phyloP scores from a whole-genome alignment of 2,888 invertebrate genomes.

The Sinhomidia bicolor region DNA sequence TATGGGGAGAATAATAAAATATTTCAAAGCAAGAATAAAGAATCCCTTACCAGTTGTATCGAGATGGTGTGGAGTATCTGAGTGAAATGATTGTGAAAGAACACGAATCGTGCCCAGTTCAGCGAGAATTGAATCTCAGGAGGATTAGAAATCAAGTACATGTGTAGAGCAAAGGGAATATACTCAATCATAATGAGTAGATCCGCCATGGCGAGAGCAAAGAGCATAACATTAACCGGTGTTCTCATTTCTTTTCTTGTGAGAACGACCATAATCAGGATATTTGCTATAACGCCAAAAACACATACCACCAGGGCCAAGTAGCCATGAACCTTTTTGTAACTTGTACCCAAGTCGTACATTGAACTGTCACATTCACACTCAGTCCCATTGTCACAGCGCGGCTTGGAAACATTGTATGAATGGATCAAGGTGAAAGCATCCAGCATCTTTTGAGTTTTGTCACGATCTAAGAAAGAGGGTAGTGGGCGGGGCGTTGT shows the following conservation, averaged over 20 bases:
- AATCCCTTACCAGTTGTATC: conserved; percentile 85
- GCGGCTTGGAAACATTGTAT: conserved; percentile 42
- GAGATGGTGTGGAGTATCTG: conserved; percentile 91
- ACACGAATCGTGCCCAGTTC: conserved; percentile 88
- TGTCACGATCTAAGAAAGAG: neutral
- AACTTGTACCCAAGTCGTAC: conserved; percentile 82
- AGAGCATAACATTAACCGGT: conserved; percentile 89
- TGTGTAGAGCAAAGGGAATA: conserved; percentile 88
- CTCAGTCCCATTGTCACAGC: conserved; percentile 41
- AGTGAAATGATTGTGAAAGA: conserved; percentile 91
- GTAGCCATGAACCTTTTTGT: conserved; percentile 89
- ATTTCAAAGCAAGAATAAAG: neutral
- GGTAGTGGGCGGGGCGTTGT: conserved; percentile 57
- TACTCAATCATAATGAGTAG: conserved; percentile 95
- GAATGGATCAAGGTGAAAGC: conserved; percentile 37
- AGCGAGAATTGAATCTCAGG: conserved; percentile 85
- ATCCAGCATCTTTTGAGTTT: conserved; percentile 11
- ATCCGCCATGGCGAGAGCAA: conserved; percentile 86
- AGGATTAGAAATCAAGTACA: conserved; percentile 83
- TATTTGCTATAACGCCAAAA: conserved; percentile 93
- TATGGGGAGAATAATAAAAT: neutral
- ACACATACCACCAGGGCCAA: conserved; percentile 91
- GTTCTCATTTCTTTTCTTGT: conserved; percentile 91
- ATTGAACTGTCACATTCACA: conserved; percentile 54
- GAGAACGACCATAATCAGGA: conserved; percentile 92